These are phyloP conservation scores for Cephus rjabovi DNA, from an alignment of 2,888 invertebrate species.

Conservation along the genomic window DNA sequence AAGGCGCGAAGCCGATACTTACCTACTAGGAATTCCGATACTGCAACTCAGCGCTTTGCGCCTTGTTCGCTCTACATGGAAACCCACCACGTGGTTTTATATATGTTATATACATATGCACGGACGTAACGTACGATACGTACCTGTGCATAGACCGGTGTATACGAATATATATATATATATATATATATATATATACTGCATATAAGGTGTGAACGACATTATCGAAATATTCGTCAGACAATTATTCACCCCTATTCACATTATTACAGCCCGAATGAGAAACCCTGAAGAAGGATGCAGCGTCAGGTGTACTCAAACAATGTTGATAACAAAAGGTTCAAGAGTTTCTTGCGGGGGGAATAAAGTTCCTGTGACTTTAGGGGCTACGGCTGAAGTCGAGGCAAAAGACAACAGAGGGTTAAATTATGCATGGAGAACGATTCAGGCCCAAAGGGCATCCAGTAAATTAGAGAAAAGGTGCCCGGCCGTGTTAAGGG, in stretches of 20 bases:
- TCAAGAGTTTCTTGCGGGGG: neutral
- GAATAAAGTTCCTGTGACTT: neutral
- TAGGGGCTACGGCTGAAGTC: neutral
- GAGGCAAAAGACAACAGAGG: neutral
- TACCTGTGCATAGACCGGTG: neutral
- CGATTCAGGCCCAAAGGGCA: neutral
- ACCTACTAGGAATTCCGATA: constrained; percentile 50
- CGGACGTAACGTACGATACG: neutral
- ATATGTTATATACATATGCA: neutral
- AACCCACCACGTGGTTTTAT: neutral
- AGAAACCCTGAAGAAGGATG: neutral
- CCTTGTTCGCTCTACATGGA: constrained; percentile 18
- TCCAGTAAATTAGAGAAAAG: neutral
- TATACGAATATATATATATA: neutral
- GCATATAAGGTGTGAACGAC: neutral
- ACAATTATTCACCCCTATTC: neutral
- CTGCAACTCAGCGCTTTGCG: constrained; percentile 51
- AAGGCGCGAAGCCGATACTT: constrained; percentile 53
- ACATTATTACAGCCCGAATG: neutral
- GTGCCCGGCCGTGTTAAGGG: neutral
- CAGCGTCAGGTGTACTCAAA: neutral
- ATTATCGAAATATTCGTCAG: neutral
- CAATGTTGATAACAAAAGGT: neutral
- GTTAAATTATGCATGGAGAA: neutral
- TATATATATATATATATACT: neutral